Evolutionary conservation across 2,113 vertebrate genomes (phyloP).

Genomic region (Lepisosteus osseus): DNA sequence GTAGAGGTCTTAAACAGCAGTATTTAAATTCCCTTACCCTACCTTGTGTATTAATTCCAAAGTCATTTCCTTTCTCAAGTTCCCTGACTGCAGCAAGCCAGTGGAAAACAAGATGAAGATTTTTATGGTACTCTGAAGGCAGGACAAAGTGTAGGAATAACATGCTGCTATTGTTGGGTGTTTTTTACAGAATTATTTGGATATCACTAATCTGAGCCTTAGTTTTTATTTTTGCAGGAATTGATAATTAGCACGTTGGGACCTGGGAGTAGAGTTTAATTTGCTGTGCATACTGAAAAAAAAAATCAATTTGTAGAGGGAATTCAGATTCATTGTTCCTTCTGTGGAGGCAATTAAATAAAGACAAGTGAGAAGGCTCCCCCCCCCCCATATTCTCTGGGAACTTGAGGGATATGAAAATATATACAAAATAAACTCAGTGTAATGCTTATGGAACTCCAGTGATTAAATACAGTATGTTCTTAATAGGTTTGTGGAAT

Average conservation of each 20-base stretch:
- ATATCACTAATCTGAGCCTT: not conserved
- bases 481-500: not conserved
- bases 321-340: not conserved
- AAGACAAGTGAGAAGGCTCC: not conserved
- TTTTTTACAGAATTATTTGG: not conserved
- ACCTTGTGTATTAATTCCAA: no score
- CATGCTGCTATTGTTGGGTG: no score
- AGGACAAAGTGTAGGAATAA: no score
- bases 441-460: not conserved
- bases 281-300: not conserved
- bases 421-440: not conserved
- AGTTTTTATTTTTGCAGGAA: not conserved
- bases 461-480: not conserved
- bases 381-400: not conserved
- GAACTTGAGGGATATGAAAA: not conserved
- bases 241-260: not conserved
- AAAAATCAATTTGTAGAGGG: not conserved
- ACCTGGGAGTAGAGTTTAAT: not conserved
- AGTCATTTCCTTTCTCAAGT: no score
- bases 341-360: not conserved
- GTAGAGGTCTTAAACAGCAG: no score
- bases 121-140: no score
- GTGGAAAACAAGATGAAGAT: no score
- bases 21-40: no score
- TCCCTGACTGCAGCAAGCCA: no score